Evolutionary conservation across 2,888 invertebrate genomes (phyloP).

Genomic region (Eurois occulta): DNA sequence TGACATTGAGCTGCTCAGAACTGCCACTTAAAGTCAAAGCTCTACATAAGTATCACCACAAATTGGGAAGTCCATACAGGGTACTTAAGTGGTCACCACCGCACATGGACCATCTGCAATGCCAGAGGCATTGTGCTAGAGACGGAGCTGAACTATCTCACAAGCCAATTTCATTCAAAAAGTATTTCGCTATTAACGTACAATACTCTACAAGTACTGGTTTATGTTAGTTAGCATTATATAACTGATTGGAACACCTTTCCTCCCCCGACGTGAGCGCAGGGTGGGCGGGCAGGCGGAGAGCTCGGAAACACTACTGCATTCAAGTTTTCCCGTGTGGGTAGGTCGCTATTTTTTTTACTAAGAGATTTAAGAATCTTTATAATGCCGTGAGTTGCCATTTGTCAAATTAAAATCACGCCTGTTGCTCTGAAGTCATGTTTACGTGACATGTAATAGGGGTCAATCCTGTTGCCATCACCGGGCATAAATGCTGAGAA

Average conservation of each 20-base stretch:
- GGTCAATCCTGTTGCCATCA: background rate
- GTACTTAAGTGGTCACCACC: background rate
- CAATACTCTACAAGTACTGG: background rate
- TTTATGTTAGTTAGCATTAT: background rate
- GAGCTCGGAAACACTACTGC: conserved; percentile 57
- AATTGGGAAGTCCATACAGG: background rate
- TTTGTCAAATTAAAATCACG: background rate
- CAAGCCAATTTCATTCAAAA: background rate
- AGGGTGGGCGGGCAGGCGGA: conserved; percentile 42
- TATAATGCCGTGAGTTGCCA: background rate
- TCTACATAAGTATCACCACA: background rate
- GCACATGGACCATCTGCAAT: background rate
- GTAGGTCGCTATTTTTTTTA: conserved; percentile 49
- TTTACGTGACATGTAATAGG: background rate
- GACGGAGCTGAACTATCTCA: background rate
- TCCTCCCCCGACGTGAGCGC: background rate
- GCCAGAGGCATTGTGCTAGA: no score
- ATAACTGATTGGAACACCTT: conserved; percentile 12
- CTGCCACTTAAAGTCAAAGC: background rate
- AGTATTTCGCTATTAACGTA: background rate
- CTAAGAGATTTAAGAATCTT: conserved; percentile 22
- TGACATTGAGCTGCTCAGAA: background rate
- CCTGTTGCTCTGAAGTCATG: background rate
- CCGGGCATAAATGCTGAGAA: background rate
- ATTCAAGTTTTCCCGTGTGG: conserved; percentile 54